phyloP scores from a whole-genome alignment of 35 echinoderm and acorn worm species.

The Anneissia japonica region DNA sequence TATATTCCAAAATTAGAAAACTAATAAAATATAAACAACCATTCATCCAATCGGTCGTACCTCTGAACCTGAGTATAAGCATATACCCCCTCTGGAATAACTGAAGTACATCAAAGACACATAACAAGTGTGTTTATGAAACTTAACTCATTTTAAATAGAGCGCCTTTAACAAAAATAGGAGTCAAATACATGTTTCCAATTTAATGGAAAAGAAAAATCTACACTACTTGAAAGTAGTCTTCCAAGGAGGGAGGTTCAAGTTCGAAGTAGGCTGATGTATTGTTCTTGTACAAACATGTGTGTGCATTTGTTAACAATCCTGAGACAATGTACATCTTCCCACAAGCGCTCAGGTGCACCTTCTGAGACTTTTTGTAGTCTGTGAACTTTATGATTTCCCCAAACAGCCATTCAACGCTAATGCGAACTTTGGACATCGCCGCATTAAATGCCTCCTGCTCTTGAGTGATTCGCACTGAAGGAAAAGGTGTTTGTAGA shows the following conservation, averaged over 20 bases:
- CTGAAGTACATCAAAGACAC: neutral
- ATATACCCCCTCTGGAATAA: too few species aligned
- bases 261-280: constrained; percentile 44
- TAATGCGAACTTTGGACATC: constrained; percentile 17
- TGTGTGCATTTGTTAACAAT: constrained; percentile 60
- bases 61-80: too few species aligned
- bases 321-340: constrained; percentile 15
- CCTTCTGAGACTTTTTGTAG: neutral
- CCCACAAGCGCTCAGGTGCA: neutral
- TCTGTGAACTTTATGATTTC: constrained; percentile 24
- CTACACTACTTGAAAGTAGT: constrained; percentile 33
- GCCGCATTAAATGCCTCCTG: constrained; percentile 19
- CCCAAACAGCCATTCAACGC: constrained; percentile 48
- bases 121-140: neutral
- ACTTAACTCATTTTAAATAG: neutral
- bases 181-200: neutral
- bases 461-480: constrained; percentile 19
- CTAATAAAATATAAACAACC: too few species aligned
- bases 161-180: neutral
- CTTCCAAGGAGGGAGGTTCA: constrained; percentile 29
- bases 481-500: constrained; percentile 16
- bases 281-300: constrained; percentile 41
- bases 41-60: too few species aligned
- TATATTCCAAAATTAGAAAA: too few species aligned
- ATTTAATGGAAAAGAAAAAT: neutral